Percentiles rank a stretch among this genome's conserved stretches.
Evolutionary conservation across 2,888 invertebrate genomes (phyloP).

Genomic region (Sclerodermus sp.): DNA sequence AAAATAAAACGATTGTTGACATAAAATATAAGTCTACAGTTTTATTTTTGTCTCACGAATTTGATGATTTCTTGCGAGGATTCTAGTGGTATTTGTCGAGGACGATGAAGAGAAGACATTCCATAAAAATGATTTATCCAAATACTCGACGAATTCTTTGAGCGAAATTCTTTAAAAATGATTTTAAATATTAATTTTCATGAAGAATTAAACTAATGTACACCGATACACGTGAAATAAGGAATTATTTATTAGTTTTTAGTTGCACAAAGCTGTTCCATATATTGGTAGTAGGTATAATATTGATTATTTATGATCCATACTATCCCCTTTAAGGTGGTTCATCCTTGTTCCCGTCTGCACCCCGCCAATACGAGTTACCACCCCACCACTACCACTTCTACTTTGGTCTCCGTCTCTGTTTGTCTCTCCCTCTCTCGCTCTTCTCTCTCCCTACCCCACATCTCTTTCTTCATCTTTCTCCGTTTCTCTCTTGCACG

Average conservation of each 20-base stretch:
- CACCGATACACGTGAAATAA: not conserved
- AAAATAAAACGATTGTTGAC: not conserved
- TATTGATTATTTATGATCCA: constrained; percentile 54
- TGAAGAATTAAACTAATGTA: constrained; percentile 7
- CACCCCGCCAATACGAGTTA: constrained; percentile 31
- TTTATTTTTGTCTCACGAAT: too few relatives aligned
- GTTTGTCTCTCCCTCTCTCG: constrained; percentile 11
- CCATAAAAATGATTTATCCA: too few relatives aligned
- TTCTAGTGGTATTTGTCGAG: too few relatives aligned
- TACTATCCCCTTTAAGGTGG: constrained; percentile 56
- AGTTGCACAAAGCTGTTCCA: constrained; percentile 4
- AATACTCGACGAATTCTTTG: too few relatives aligned
- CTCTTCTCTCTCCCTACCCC: constrained; percentile 6
- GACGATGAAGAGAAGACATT: too few relatives aligned
- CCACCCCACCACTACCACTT: constrained; percentile 34
- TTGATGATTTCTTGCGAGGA: too few relatives aligned
- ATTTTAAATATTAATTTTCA: constrained; percentile 11
- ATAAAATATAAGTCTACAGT: too few relatives aligned
- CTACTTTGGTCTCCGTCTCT: constrained; percentile 16
- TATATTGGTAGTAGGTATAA: constrained; percentile 42
- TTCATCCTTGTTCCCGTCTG: constrained; percentile 50
- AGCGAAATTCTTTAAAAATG: too few relatives aligned
- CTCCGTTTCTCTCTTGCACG: constrained; percentile 9
- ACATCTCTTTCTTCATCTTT: constrained; percentile 8
- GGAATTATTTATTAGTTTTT: not conserved